Evolutionary conservation across 2,888 invertebrate species (phyloP).

Genomic region (Heteromyza rotundicornis): DNA sequence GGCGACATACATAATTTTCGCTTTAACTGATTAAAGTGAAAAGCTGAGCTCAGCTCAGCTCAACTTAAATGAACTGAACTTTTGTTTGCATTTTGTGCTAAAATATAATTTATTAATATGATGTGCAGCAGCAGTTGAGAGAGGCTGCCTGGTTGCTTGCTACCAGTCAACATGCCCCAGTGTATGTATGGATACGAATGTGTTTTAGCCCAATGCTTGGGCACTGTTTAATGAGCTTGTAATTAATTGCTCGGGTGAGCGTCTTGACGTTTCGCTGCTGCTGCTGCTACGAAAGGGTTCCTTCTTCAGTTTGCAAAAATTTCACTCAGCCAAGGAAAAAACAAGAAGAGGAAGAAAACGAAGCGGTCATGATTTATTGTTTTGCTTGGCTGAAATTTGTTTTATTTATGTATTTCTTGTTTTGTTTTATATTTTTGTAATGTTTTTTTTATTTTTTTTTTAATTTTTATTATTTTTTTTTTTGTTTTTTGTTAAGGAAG

Average conservation of each 20-base stretch:
- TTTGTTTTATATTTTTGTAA: constrained; percentile 17
- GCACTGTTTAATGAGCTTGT: constrained; percentile 55
- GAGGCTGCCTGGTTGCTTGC: constrained; percentile 13
- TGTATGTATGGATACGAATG: too few relatives aligned
- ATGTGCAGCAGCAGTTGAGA: constrained; percentile 22
- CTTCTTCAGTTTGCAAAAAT: too few relatives aligned
- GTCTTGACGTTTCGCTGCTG: constrained; percentile 42
- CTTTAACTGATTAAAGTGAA: not conserved
- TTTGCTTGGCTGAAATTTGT: constrained; percentile 12
- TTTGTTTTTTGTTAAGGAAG: constrained; percentile 30
- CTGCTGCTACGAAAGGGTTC: not conserved
- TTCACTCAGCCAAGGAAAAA: too few relatives aligned
- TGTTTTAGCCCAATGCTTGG: too few relatives aligned
- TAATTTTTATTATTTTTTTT: not conserved
- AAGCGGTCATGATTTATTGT: constrained; percentile 40
- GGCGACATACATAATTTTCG: constrained; percentile 32
- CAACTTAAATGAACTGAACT: constrained; percentile 17
- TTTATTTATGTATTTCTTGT: constrained; percentile 15
- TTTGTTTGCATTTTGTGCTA: constrained; percentile 26
- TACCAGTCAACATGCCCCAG: constrained; percentile 13
- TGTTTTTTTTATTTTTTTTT: too few relatives aligned
- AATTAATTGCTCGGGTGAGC: constrained; percentile 56
- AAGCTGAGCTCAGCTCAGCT: too few relatives aligned
- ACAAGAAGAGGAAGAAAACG: too few relatives aligned
- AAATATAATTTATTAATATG: constrained; percentile 30